Evolutionary conservation across 1,140 invertebrate species (phyloP), one percentile per base, ranked within the genome.

Genomic region (Chrysopa pallens): DNA sequence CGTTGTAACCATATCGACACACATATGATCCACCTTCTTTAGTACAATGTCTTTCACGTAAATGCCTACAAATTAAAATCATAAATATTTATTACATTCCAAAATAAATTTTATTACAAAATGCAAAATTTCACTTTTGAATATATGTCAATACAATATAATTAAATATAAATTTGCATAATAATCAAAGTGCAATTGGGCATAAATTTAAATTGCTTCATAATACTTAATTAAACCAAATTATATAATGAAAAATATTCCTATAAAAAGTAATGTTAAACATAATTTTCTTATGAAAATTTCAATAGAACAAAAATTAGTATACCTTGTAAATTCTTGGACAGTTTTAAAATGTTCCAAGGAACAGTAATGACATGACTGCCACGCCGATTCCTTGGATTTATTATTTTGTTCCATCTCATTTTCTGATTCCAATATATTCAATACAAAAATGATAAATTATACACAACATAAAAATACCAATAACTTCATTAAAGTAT

Each of bases 1-100:
- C 76, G 64, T 92, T 91, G 53, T 80, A 76, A 17, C 87, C 89
- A 73, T 92, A 92, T 51, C 78, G 78, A 58, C 87, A 93, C 8
- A 91, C 74, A 61, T 78, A 86, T 6, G 86, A 88, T 31, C 86
- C 86, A 47, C 88, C 87, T 64, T 92, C 87, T 51, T 78, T 76
- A 6, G 80, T 78, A 58, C 85, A 89, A 55, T 93, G 89, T 44
- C 75, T 72, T 40, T 79, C 74, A 47, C 82, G 67, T 44, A 93
- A 63, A 63, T 93, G 89, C 42, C 83, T 84, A 56, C 42, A 60
- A 59, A 41, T 15, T 29, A 41, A 39, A 39, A 40, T 23, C 17
- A 23, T 23, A 23, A 23, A 23, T 23, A 23, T 23, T 23, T 23
- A 23, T 23, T 23, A 23, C n/a, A n/a, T n/a, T n/a, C n/a, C n/a